Evolutionary conservation across 2,888 invertebrate genomes (phyloP).

Genomic region (Colostygia pectinataria): DNA sequence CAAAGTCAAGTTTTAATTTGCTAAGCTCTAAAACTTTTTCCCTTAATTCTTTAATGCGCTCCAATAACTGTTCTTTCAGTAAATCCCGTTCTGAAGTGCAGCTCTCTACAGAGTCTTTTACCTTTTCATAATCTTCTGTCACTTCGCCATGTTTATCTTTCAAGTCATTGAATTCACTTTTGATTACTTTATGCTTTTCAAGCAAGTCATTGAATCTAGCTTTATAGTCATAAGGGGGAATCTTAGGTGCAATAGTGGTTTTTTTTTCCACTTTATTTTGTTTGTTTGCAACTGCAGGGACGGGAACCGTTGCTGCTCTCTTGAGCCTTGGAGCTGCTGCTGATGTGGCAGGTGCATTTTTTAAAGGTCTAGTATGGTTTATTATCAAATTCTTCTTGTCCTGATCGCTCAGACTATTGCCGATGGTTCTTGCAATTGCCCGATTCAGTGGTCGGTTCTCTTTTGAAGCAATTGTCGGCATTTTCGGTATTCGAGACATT

Average conservation of each 20-base stretch:
- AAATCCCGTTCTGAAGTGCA: conserved; percentile 59
- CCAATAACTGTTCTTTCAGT: conserved; percentile 66
- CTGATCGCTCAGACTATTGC: conserved; percentile 63
- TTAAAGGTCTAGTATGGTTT: conserved; percentile 67
- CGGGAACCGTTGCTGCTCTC: conserved; percentile 63
- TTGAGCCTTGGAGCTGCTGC: conserved; percentile 61
- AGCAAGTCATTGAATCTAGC: conserved; percentile 84
- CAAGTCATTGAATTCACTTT: conserved; percentile 76
- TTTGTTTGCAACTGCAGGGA: conserved; percentile 55
- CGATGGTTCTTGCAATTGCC: conserved; percentile 54
- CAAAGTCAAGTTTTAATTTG: conserved; percentile 67
- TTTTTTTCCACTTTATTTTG: conserved; percentile 67
- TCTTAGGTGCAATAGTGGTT: conserved; percentile 76
- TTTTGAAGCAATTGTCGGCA: conserved; percentile 58
- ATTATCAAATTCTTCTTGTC: conserved; percentile 67
- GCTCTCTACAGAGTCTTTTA: conserved; percentile 63
- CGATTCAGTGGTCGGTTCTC: conserved; percentile 67
- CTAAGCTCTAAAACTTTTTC: conserved; percentile 62
- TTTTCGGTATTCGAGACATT: conserved; percentile 76
- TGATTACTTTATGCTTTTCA: conserved; percentile 83
- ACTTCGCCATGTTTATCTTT: conserved; percentile 79
- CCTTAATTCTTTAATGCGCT: conserved; percentile 60
- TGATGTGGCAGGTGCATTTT: conserved; percentile 42
- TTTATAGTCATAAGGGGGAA: conserved; percentile 86
- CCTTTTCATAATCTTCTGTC: conserved; percentile 77